Base-by-base conservation (phyloP, 2,113 vertebrate species). In the Neomonachus schauinslandi region DNA sequence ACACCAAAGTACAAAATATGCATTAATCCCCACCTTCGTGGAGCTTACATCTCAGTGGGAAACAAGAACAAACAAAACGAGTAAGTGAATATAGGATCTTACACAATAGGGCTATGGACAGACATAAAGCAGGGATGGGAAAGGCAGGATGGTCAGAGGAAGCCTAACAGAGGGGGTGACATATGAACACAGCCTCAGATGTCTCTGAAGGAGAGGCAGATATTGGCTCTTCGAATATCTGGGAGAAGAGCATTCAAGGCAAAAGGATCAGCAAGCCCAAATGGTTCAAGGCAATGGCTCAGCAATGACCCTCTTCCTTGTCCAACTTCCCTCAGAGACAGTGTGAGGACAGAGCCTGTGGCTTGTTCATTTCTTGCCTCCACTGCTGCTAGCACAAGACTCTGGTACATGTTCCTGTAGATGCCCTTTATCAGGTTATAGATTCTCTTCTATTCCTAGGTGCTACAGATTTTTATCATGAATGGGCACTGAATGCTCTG, bases 211-310 rank as follows among this genome's bases (percentile, higher is more conserved):
- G 53, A 61, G 16, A 22, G 24, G 65, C 46, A 21, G 39, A 8
- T 1, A 0, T 4, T 5, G 36, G 28, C 4, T 42, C 65, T 8
- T 13, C 6, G 57, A 31, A 16, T 24, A 55, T 16, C 57, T 22
- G 36, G 21, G 49, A 36, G 71, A 57, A 67, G 22, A 36, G 36
- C 3, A 5, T 83, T 84, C n/a, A 22, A 3, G 1, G 39, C 21
- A 31, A 36, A 83, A 59, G 4, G 80, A 14, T 57, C 53, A 86
- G 31, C 31, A 36, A 33, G 33, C 36, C 6, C n/a, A 59, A 36
- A 55, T 51, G 76, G 28, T 24, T 63, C 19, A 2, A 42, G 33
- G 59, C 61, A 36, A 61, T 0, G 19, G 81, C 89, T 39, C 31
- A 24, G 33, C 31, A 24, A 5, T 1, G 33, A 39, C 7, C 33